A percentile compares a stretch with the other conserved stretches of the same genome.
Conservation (phyloP, 2,888 invertebrate genomes). For the Limnephilus lunatus region DNA sequence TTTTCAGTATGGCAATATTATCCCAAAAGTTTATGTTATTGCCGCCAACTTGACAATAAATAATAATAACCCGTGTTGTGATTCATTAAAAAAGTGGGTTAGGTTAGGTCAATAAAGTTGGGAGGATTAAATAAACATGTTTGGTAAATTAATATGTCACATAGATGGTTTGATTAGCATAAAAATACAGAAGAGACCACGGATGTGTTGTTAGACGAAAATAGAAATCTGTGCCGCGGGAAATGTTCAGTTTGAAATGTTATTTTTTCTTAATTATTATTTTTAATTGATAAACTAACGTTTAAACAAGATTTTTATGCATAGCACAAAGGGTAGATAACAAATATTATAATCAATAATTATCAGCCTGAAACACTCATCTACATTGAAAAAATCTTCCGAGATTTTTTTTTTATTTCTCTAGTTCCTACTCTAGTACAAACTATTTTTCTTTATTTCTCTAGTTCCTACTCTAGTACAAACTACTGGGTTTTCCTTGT, state of each 20-base stretch:
- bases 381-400: too few species aligned
- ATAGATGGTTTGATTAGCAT: neutral
- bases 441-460: neutral
- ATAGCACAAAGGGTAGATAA: too few species aligned
- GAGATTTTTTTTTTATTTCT: neutral
- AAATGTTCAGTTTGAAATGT: neutral
- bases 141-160: neutral
- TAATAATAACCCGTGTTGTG: neutral
- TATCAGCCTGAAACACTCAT: too few species aligned
- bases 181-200: neutral
- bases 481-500: neutral
- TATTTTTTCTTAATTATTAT: too few species aligned
- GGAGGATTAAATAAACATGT: neutral
- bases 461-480: neutral
- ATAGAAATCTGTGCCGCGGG: neutral
- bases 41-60: neutral
- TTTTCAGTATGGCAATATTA: neutral
- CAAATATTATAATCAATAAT: too few species aligned
- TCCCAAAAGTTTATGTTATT: neutral
- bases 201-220: neutral
- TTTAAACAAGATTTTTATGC: too few species aligned
- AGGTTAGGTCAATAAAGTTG: neutral
- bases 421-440: neutral
- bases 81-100: neutral
- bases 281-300: too few species aligned